A percentile compares a stretch with the other conserved stretches of the same genome.
Evolutionary conservation across 1,140 invertebrate species (phyloP).

Genomic region (Marisa cornuarietis): DNA sequence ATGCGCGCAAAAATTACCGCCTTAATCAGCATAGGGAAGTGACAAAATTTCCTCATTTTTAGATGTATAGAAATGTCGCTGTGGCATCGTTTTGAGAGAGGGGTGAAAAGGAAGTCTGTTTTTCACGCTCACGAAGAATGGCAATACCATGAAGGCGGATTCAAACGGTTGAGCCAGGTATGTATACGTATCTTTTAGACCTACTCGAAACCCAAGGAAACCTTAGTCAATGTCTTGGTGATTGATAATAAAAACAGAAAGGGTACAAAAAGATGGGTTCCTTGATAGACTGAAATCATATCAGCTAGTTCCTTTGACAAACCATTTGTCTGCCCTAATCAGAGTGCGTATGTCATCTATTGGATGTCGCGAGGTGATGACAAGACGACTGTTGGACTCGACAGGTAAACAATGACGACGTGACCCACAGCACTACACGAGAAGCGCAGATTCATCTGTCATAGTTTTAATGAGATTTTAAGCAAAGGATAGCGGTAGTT

Average conservation of each 20-base stretch:
- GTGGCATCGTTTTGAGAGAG: conserved; percentile 35
- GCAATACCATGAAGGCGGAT: conserved; percentile 50
- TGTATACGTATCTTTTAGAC: conserved; percentile 6
- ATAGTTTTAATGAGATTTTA: not conserved
- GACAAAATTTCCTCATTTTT: conserved; percentile 19
- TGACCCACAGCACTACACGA: conserved; percentile 12
- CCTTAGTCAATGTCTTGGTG: not conserved
- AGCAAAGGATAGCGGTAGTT: no score
- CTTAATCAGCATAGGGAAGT: conserved; percentile 16
- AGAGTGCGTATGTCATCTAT: not conserved
- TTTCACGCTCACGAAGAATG: conserved; percentile 51
- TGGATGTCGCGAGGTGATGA: not conserved
- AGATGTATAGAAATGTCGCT: conserved; percentile 32
- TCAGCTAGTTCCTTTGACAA: not conserved
- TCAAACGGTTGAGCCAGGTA: conserved; percentile 50
- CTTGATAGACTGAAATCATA: conserved; percentile 12
- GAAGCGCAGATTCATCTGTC: no score
- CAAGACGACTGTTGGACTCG: not conserved
- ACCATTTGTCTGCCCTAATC: not conserved
- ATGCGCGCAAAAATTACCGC: conserved; percentile 35
- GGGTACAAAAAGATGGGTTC: conserved; percentile 8
- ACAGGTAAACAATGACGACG: conserved; percentile 16
- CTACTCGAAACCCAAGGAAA: not conserved
- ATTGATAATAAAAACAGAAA: conserved; percentile 26
- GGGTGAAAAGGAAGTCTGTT: conserved; percentile 43